Evolutionary conservation across 2,113 vertebrate species (phyloP), one percentile per base, ranked within the genome.

Genomic region (Ophiodon elongatus): DNA sequence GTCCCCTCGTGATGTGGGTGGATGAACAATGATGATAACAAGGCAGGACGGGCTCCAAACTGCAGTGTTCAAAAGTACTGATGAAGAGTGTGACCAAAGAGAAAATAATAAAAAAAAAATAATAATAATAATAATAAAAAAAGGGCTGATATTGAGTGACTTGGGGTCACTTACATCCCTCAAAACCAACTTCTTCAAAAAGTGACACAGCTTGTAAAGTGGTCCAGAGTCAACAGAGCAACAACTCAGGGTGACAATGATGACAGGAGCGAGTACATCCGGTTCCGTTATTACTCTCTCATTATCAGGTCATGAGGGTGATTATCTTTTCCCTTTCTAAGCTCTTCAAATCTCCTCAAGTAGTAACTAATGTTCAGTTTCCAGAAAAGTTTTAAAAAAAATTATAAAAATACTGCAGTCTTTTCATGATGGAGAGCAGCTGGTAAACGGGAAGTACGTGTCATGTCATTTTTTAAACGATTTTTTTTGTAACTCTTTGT

Each of bases 51-150:
- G 73, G 13, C 33, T 79, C 69, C 63, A 73, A 69, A 14, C 7
- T 29, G 29, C 9, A 29, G 6, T 65, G 21, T 65, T 19, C 27
- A 54, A 29, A 27, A 70, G 60, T 57, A 60, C 78, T 11, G 37
- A 75, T 14, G 10, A 77, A 75, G 43, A 72, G 52, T 59, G 52
- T 74, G 37, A 60, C 6, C 47, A 50, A 52, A 60, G 25, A 25
- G 15, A 25, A 4, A n/a, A 6, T 19, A 56, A 6, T 43, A 4
- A 4, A n/a, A n/a, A n/a, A n/a, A n/a, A n/a, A n/a, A n/a, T n/a
- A n/a, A n/a, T n/a, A n/a, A n/a, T n/a, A n/a, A n/a, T n/a, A n/a
- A n/a, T n/a, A n/a, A n/a, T n/a, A n/a, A n/a, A n/a, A n/a, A n/a
- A 25, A 37, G 43, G 6, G 39, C 5, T 69, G 27, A 31, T 8